phyloP scores from a whole-genome alignment of 2,113 vertebrate genomes.

The Trichechus manatus region DNA sequence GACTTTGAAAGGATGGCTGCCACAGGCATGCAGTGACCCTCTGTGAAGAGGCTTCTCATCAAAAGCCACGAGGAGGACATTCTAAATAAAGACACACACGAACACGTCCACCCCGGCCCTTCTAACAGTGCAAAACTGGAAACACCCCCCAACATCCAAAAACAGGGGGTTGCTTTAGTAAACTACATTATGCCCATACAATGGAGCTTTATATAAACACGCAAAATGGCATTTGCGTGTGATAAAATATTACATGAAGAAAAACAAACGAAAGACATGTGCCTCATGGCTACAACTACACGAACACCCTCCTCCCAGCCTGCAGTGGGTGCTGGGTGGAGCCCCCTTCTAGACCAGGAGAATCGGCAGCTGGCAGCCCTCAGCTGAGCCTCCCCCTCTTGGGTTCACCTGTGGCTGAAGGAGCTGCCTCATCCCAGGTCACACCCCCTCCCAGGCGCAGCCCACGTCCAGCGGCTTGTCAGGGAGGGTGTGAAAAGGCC shows the following conservation, averaged over 20 bases:
- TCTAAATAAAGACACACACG: not conserved
- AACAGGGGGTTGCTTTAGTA: not conserved
- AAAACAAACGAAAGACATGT: not conserved
- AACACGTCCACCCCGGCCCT: accelerated
- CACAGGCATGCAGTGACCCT: not conserved
- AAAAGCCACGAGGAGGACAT: not conserved
- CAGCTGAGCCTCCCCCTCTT: too few species aligned
- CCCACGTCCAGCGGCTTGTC: not conserved
- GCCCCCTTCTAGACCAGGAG: not conserved
- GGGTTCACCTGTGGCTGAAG: not conserved
- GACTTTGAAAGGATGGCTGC: not conserved
- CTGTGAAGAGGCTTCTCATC: not conserved
- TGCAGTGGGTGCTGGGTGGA: accelerated
- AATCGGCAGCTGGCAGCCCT: not conserved
- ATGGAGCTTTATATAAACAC: too few species aligned
- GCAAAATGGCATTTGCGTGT: not conserved
- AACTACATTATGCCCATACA: not conserved
- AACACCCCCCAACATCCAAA: not conserved
- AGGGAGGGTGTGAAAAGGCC: not conserved
- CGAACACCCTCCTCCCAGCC: not conserved
- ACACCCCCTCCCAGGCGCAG: not conserved
- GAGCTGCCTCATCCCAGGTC: not conserved
- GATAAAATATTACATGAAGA: not conserved
- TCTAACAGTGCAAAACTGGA: not conserved
- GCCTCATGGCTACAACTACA: not conserved